Evolutionary conservation across 2,797 vertebrate genomes (phyloP).

Genomic region (Sebastes trivittatus): DNA sequence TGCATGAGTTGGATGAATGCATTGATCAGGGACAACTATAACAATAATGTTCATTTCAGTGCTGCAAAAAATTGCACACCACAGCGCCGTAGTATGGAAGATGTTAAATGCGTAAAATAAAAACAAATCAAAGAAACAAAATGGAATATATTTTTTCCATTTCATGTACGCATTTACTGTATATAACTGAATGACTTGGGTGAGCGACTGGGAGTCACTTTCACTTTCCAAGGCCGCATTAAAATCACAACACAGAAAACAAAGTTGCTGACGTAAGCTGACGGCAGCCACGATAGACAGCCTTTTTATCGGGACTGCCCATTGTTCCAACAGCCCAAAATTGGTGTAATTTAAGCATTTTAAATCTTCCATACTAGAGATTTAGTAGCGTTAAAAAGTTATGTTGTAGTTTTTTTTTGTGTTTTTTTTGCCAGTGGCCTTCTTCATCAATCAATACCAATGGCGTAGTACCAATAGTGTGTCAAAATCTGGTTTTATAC

Average conservation of each 20-base stretch:
- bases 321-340: too few relatives aligned
- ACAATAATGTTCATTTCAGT: not conserved
- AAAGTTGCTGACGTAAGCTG: too few relatives aligned
- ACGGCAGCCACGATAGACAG: rapidly evolving
- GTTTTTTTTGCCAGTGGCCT: too few relatives aligned
- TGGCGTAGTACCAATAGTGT: not conserved
- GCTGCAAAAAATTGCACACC: not conserved
- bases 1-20: not conserved
- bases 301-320: rapidly evolving
- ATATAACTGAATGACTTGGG: too few relatives aligned
- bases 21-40: not conserved
- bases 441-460: too few relatives aligned
- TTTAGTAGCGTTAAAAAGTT: not conserved
- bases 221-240: too few relatives aligned
- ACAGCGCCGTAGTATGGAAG: not conserved
- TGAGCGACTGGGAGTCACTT: too few relatives aligned
- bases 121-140: not conserved
- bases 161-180: too few relatives aligned
- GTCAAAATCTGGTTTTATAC: not conserved
- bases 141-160: too few relatives aligned
- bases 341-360: not conserved
- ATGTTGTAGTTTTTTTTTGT: not conserved
- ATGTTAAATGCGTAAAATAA: not conserved
- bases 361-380: not conserved
- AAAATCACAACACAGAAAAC: too few relatives aligned